Base-by-base conservation (phyloP, 1,140 invertebrate species). In the Vanessa atalanta region DNA sequence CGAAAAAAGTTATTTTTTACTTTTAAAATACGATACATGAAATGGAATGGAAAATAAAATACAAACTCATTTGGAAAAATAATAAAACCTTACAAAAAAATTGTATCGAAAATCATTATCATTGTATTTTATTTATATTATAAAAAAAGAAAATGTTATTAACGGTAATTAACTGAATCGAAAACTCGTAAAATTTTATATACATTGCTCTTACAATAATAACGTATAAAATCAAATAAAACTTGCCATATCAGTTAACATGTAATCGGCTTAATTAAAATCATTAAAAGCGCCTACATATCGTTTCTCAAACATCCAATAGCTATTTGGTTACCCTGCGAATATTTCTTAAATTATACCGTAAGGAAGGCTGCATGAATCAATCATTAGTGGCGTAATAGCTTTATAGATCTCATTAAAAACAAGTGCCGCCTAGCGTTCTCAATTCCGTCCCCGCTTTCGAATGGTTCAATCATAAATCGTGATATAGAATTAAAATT, bases 371-470 rank as follows among this genome's bases (percentile, higher is more conserved):
- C 8, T 15, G 9, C 23, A 6, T 26, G 64, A 72, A 65, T 72
- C 23, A 57, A 57, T 55, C 15, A 61, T 71, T 55, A 72, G 57
- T 73, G 47, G 61, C 67, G 55, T 69, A 23, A 75, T 69, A 65
- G 47, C 63, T 80, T 86, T 81, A 83, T 83, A 85, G 82, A 90
- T 88, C 85, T 90, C 85, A 88, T 88, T 88, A 87, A 82, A 65
- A 65, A 79, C 78, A 78, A 83, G 79, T 80, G 77, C 77, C 80
- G 65, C 69, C 78, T 48, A 37, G 60, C 48, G 79, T 71, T 80
- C 78, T 81, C 83, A 76, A 79, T 87, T 83, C 79, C 79, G 70
- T 75, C 79, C 81, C 76, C 78, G 83, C 57, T 61, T 81, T 80
- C 81, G 80, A 86, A 88, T 88, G 84, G 83, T 84, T 86, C 85